Evolutionary conservation across 2,797 vertebrate genomes (phyloP).

Genomic region (Microhierax caerulescens): DNA sequence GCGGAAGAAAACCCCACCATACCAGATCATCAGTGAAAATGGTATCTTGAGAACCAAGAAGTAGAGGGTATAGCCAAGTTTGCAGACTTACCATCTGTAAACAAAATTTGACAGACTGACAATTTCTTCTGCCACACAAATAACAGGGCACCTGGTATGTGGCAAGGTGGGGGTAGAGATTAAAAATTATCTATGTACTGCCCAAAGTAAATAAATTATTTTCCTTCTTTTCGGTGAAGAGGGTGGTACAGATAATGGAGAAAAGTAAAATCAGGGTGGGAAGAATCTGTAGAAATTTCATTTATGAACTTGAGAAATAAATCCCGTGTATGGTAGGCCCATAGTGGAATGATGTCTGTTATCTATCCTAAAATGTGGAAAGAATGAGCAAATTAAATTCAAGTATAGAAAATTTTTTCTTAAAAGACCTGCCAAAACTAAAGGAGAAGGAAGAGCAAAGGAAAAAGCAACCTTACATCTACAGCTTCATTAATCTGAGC

Average conservation of each 20-base stretch:
- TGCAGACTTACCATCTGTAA: background rate
- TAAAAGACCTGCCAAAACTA: background rate
- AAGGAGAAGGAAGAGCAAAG: background rate
- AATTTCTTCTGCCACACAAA: background rate
- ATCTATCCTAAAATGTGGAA: background rate
- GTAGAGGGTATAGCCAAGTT: background rate
- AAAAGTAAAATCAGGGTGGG: background rate
- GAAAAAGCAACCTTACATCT: background rate
- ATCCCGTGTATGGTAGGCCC: background rate
- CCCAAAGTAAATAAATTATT: background rate
- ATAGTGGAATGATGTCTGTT: background rate
- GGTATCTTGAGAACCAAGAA: background rate
- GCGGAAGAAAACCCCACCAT: background rate
- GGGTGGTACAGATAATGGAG: background rate
- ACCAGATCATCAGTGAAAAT: background rate
- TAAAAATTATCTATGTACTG: background rate
- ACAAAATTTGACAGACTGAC: background rate
- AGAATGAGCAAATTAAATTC: background rate
- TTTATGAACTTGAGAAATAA: background rate
- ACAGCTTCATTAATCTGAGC: background rate
- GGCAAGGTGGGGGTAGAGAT: background rate
- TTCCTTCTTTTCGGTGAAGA: background rate
- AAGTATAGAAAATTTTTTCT: background rate
- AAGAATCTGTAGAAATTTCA: background rate
- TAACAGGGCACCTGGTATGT: background rate